Percentiles rank a stretch among this genome's conserved stretches.
Conservation (phyloP, 2,113 vertebrate species). For the Solea senegalensis region DNA sequence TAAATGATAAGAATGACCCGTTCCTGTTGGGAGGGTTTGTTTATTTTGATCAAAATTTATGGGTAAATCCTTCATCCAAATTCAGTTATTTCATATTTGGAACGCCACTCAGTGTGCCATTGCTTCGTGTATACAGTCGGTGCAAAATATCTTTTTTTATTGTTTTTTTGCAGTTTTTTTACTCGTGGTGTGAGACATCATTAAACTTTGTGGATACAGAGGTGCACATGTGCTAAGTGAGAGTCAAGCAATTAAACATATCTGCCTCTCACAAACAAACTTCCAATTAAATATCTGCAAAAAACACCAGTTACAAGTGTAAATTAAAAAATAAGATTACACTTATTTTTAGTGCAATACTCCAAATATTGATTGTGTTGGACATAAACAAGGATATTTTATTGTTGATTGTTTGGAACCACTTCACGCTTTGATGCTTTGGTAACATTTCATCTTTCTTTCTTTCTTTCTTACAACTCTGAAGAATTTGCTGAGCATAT, state of each 20-base stretch:
- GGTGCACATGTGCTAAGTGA: neutral
- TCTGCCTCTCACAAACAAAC: neutral
- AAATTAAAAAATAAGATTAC: neutral
- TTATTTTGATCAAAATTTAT: no score
- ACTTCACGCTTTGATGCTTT: neutral
- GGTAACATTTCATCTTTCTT: neutral
- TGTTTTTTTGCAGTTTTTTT: neutral
- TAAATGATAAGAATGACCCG: no score
- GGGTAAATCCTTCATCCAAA: no score
- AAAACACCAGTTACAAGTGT: neutral
- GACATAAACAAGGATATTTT: conserved; percentile 1
- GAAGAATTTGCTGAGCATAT: neutral
- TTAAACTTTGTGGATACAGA: neutral
- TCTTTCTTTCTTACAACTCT: neutral
- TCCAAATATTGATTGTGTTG: neutral
- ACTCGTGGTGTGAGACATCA: neutral
- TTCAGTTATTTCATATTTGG: no score
- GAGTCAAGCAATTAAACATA: conserved; percentile 16
- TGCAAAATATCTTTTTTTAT: no score
- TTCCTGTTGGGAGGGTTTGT: no score
- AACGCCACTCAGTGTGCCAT: no score
- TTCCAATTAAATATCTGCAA: conserved; percentile 7
- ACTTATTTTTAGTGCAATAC: conserved; percentile 4
- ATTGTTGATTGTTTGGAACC: neutral
- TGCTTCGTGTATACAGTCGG: no score